Evolutionary conservation across 2,888 invertebrate species (phyloP), one percentile per base, ranked within the genome.

Genomic region (Eueremaeus valkanovi): DNA sequence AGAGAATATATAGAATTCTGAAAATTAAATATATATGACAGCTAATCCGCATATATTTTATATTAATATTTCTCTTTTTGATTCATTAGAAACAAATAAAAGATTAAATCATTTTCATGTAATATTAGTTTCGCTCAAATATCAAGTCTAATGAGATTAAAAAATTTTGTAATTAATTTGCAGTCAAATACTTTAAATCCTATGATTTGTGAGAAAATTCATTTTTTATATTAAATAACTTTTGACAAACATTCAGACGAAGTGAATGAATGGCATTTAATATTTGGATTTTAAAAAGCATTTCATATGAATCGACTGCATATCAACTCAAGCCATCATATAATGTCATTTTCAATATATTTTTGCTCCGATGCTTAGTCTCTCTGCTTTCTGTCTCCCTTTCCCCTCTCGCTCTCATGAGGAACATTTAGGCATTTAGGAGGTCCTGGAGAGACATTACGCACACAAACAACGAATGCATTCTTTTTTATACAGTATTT

Each of bases 291-390:
- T 21, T 51, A 51, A 51, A 51, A 51, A 51, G 6, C 8, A 51
- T 5, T 9, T 51, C 51, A 16, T 16, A 36, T 36, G 36, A 36
- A 36, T n/a, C 42, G 42, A 11, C 42, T n/a, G n/a, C n/a, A 51
- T 21, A 58, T 58, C 58, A 58, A 58, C 5, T 58, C 5, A 24
- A 16, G 8, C 27, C 58, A 58, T 58, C 58, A 58, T 24, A 58
- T 58, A 45, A 45, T 58, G 58, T 58, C 58, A 58, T 58, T 58
- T 58, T 58, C 58, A 58, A 58, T 58, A 24, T 58, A 58, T 58
- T 11, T 58, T 58, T 58, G 58, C 24, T 24, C 24, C 58, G 29
- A 24, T 58, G 58, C 58, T 58, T 16, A 27, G 27, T 24, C 58
- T 58, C 58, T 9, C 51, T 8, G 11, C 6, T 36, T 36, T 51